Base-by-base conservation (phyloP, 2,888 invertebrate species). In the Drosophila ustulata region DNA sequence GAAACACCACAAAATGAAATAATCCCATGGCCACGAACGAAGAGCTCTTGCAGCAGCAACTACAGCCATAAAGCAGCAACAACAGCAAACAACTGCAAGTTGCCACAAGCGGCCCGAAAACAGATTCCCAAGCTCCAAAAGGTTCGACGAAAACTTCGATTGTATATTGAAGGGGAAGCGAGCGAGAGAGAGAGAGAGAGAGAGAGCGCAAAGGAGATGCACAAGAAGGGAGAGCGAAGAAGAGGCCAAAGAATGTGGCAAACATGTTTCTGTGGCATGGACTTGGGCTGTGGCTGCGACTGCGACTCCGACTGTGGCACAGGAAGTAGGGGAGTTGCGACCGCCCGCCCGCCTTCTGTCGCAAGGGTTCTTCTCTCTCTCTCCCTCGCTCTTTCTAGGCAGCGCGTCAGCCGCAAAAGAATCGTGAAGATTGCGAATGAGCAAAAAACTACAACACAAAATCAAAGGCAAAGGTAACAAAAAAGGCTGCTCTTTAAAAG, bases 1-100 rank as follows among this genome's bases (percentile, higher is more conserved):
- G 86, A 87, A 88, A 86, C 80, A 87, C 89, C 86, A 87, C 89
- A 89, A 89, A 87, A 89, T 89, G 88, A 87, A 89, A 87, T 84
- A 89, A 89, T 88, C 89, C 89, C 89, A 89, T 90, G 90, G 89
- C 78, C 89, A 71, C 75, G 55, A 69, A 71, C 63, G 39, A 41
- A 41, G 39, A 41, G 39, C 39, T 41, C 39, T 41, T 41, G 39
- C 39, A 63, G 63, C 74, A 30, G 57, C 59, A 73, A 66, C 84
- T 18, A 18, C 18, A 18, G 50, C 64, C 68, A 55, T 65, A 65
- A 65, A 66, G 56, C 56, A 53, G 41, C 32, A 4, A 32, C 45
- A 43, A 13, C 32, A 43, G 18, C 39, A 53, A 51, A 62, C 57
- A 65, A 64, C 64, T 63, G 58, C 61, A 66, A 67, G 41, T 18